These are phyloP conservation scores for Shinisaurus crocodilurus DNA, from an alignment of 2,113 vertebrate species.

Conservation along the genomic window DNA sequence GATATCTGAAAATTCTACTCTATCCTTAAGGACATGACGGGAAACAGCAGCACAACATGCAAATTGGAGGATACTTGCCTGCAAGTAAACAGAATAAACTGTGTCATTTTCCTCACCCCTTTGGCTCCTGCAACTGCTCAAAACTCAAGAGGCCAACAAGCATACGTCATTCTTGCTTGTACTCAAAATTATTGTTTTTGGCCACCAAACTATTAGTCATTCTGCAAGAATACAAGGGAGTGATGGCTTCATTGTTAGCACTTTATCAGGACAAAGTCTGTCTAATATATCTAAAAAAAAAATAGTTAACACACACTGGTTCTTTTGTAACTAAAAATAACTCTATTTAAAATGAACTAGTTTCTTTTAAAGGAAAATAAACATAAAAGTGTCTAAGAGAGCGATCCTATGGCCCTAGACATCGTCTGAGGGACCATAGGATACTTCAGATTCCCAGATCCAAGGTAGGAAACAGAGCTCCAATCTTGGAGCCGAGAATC, in stretches of 20 bases:
- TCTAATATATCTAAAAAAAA: neutral
- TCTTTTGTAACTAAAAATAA: neutral
- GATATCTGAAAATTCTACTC: no score
- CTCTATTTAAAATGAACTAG: neutral
- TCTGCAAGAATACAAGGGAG: constrained; percentile 28
- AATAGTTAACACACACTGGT: neutral
- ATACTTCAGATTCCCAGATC: no score
- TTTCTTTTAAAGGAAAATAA: neutral
- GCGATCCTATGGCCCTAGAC: no score
- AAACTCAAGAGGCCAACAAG: constrained; percentile 44
- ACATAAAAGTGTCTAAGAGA: neutral
- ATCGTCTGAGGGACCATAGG: no score
- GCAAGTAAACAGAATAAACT: constrained; percentile 26
- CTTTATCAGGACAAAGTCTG: neutral
- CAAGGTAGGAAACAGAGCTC: no score
- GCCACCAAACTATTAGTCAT: constrained; percentile 45
- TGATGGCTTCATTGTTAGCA: constrained; percentile 11
- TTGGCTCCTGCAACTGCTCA: constrained; percentile 27
- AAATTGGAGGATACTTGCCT: constrained; percentile 34
- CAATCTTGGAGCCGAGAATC: no score
- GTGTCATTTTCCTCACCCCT: constrained; percentile 38
- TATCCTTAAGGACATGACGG: no score
- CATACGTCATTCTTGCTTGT: constrained; percentile 33
- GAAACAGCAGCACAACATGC: constrained; percentile 35
- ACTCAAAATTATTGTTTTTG: constrained; percentile 43